Evolutionary conservation across 2,113 vertebrate species (phyloP), one percentile per base, ranked within the genome.

Genomic region (Sardina pilchardus): DNA sequence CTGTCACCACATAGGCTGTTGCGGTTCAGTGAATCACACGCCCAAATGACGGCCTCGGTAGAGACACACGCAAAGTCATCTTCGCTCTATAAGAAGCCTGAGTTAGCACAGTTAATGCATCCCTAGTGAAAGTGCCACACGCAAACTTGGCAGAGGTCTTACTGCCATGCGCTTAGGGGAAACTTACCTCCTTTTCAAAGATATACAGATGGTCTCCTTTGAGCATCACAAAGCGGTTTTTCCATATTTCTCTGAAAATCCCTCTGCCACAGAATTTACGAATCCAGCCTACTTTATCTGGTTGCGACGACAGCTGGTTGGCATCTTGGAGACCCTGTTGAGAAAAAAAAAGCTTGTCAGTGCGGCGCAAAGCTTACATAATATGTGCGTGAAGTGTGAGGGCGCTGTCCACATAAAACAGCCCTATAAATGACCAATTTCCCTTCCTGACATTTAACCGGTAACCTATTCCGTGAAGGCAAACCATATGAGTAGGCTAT

Each of bases 161-260:
- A 3, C 48, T 59, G 71, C 14, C 30, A 78, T 78, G 63, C 63
- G 30, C n/a, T 81, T 80, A 36, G 8, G 24, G 34, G 9, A 43
- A 85, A 82, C 95, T 91, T 92, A 98, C 98, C 97, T 99, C 98
- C 91, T 97, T 98, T 87, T 98, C 97, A 0, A 96, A 96, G 90
- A 99, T 93, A 94, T 93, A 97, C 44, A 99, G 96, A 90, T 96
- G 97, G 82, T 98, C 97, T 87, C 97, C 97, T 90, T 96, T 96
- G 89, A 99, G 94, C 67, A 97, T 93, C 93, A 97, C 96, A 39
- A 96, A 98, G 81, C 98, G 96, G 93, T 96, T 98, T 93, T 95
- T 97, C 98, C 98, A 99, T 88, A 99, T 96, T 89, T 99, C 97
- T 89, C 98, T 94, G 95, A 99, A 99, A 93, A 99, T 97, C 86